These are phyloP conservation scores for Ciconia stormi DNA, from an alignment of 2,113 vertebrate species.

Conservation along the genomic window DNA sequence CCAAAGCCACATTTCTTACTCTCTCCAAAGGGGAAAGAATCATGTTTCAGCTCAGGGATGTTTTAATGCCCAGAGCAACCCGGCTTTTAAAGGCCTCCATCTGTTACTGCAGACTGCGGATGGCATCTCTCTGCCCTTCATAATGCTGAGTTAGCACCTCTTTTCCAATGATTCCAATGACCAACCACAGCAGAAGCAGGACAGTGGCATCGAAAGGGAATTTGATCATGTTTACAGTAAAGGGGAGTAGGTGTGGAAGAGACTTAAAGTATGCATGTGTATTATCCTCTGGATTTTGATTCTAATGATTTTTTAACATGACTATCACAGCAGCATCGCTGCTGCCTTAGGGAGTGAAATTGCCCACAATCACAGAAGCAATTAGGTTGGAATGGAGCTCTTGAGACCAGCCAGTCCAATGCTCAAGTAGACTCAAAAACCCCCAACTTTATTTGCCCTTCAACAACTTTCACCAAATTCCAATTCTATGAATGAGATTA, in stretches of 20 bases:
- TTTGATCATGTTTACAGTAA: neutral
- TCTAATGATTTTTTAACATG: neutral
- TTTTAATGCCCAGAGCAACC: constrained; percentile 39
- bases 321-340: neutral
- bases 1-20: neutral
- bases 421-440: neutral
- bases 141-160: neutral
- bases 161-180: neutral
- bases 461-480: neutral
- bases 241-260: neutral
- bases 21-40: constrained; percentile 7
- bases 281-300: neutral
- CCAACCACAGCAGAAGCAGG: neutral
- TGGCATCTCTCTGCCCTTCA: constrained; percentile 25
- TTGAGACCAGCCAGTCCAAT: neutral
- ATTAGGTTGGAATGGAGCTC: neutral
- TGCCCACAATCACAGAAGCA: neutral
- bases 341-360: neutral
- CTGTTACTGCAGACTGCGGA: neutral
- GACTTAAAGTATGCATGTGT: rapidly evolving
- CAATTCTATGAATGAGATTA: neutral
- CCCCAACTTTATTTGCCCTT: neutral
- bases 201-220: neutral
- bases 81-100: constrained; percentile 43
- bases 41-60: neutral